Evolutionary conservation across 2,113 vertebrate species (phyloP), one percentile per base, ranked within the genome.

Genomic region (Martes martes): DNA sequence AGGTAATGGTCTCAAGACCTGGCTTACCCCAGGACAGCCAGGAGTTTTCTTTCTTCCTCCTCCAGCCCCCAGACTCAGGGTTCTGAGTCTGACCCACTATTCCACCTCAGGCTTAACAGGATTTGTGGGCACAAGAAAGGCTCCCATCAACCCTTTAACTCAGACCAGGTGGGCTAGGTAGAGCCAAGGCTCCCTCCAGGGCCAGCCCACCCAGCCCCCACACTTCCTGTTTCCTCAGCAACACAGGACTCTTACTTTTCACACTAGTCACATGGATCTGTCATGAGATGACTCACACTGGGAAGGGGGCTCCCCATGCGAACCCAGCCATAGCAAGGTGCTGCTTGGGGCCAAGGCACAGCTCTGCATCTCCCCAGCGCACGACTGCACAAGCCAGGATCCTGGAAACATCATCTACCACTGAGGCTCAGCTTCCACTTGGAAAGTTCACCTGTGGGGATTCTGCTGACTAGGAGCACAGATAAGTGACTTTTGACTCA

Each of bases 221-320:
- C 45, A 81, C 42, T 97, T 97, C 93, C 97, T 90, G 96, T 95
- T 96, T 78, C 89, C 65, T 93, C 11, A 61, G 83, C 81, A 89
- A 78, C 57, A 0, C 79, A 96, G 69, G 89, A 97, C 97, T 96
- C 92, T 97, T 94, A 97, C 97, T 98, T 96, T 97, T 96, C 82
- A 95, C 71, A 89, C 81, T n/a, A 24, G 92, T 91, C 24, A 87
- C 63, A 63, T 31, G 79, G 82, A 92, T 96, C 45, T 86, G 90
- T 96, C 69, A 36, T 52, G 91, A 96, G 82, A 94, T 96, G 95
- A 97, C 86, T 97, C 96, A 79, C 57, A n/a, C 80, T 71, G 61
- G 88, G 86, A 91, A 63, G 79, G 95, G 95, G 91, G 59, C 79
- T 80, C 86, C 91, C 71, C 74, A 24, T 16, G 7, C 0, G 0